These are phyloP conservation scores for Lasioglossum morio DNA, from an alignment of 2,888 invertebrate genomes.

Conservation along the genomic window DNA sequence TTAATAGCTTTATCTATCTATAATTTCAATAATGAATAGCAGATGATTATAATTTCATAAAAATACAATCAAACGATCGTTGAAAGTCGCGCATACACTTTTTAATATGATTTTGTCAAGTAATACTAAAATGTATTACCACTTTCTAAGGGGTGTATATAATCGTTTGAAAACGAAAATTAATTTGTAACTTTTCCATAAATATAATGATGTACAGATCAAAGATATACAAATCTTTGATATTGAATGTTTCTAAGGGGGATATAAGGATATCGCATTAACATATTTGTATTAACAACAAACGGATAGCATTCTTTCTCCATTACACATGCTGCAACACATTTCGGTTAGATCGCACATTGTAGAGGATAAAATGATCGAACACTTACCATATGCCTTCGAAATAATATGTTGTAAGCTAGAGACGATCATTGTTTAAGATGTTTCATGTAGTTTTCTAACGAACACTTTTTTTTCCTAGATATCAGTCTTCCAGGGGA, in stretches of 20 bases:
- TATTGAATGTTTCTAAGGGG: background rate
- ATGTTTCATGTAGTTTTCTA: constrained; percentile 37
- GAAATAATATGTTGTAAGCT: constrained; percentile 40
- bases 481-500: constrained; percentile 35
- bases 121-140: constrained; percentile 30
- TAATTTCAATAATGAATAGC: constrained; percentile 1
- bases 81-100: background rate
- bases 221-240: background rate
- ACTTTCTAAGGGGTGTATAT: background rate
- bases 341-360: background rate
- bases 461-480: constrained; percentile 34
- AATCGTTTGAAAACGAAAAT: background rate
- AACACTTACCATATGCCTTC: constrained; percentile 64
- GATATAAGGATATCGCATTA: background rate
- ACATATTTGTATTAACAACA: constrained; percentile 1
- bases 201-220: background rate
- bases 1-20: background rate
- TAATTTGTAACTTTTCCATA: background rate
- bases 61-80: background rate
- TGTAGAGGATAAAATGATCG: background rate
- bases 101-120: background rate
- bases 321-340: background rate
- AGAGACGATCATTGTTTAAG: constrained; percentile 54
- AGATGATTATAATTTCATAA: background rate
- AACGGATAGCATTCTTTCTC: background rate